Conservation (phyloP, 2,888 invertebrate species). For the Drosophila phalerata region DNA sequence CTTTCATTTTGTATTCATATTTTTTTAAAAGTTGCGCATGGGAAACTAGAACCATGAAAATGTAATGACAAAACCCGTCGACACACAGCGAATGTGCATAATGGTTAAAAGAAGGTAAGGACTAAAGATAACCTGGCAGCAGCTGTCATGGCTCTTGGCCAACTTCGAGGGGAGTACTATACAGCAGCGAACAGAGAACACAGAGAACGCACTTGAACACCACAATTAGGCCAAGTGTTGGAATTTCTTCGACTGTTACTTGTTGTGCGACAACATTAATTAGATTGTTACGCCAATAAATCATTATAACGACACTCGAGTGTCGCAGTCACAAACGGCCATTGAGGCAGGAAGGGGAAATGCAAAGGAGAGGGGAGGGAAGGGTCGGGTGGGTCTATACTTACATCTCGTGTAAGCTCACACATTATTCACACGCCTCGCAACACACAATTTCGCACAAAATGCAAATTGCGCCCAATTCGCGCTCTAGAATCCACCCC, state of each 20-base stretch:
- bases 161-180: not conserved
- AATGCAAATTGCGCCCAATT: slow-evolving; percentile 71
- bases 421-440: slow-evolving; percentile 80
- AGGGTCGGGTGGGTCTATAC: not conserved
- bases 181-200: not conserved
- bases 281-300: slow-evolving; percentile 75
- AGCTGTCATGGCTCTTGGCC: slow-evolving; percentile 27
- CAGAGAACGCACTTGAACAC: not conserved
- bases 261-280: slow-evolving; percentile 71
- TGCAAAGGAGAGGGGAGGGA: not conserved
- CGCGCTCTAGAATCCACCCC: not conserved
- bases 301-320: slow-evolving; percentile 77
- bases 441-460: slow-evolving; percentile 74
- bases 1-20: slow-evolving; percentile 70
- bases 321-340: slow-evolving; percentile 16
- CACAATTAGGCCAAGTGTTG: slow-evolving; percentile 53
- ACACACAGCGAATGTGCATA: slow-evolving; percentile 52
- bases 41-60: slow-evolving; percentile 71
- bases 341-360: too few relatives aligned
- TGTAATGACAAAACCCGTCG: slow-evolving; percentile 65
- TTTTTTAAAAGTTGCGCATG: slow-evolving; percentile 61
- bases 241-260: slow-evolving; percentile 45
- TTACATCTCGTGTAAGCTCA: slow-evolving; percentile 58
- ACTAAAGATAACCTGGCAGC: slow-evolving; percentile 26
- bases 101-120: slow-evolving; percentile 43